Conservation (phyloP, 2,888 invertebrate genomes). For the Lysandra coridon region DNA sequence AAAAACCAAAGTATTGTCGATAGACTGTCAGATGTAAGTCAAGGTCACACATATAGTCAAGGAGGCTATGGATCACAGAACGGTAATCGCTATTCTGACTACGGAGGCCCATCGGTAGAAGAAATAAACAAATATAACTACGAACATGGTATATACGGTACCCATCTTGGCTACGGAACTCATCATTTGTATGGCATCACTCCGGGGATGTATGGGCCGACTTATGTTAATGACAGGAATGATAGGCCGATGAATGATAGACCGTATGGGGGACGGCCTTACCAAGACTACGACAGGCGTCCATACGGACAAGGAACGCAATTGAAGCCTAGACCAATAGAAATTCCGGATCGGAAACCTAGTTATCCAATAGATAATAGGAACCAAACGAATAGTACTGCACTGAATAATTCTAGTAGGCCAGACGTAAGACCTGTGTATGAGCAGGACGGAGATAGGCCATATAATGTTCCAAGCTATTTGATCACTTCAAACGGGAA, state of each 20-base stretch:
- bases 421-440: conserved; percentile 66
- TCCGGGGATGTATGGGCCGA: conserved; percentile 39
- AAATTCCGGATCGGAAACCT: not conserved
- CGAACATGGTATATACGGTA: conserved; percentile 38
- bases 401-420: conserved; percentile 38
- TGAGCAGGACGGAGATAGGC: conserved; percentile 61
- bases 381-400: conserved; percentile 33
- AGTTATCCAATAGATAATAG: conserved; percentile 35
- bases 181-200: conserved; percentile 44
- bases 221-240: conserved; percentile 33
- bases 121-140: conserved; percentile 32
- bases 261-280: conserved; percentile 33
- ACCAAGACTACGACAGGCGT: conserved; percentile 24
- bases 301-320: not conserved
- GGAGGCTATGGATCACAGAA: conserved; percentile 1
- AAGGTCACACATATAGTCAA: conserved; percentile 17
- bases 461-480: conserved; percentile 59
- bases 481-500: conserved; percentile 57
- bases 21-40: not conserved
- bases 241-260: conserved; percentile 33
- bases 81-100: not conserved
- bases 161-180: conserved; percentile 44
- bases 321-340: not conserved
- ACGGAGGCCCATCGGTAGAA: conserved; percentile 10
- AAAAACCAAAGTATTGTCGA: conserved; percentile 24